Conservation (phyloP, 2,888 invertebrate species). For the Caenorhabditis virilis region DNA sequence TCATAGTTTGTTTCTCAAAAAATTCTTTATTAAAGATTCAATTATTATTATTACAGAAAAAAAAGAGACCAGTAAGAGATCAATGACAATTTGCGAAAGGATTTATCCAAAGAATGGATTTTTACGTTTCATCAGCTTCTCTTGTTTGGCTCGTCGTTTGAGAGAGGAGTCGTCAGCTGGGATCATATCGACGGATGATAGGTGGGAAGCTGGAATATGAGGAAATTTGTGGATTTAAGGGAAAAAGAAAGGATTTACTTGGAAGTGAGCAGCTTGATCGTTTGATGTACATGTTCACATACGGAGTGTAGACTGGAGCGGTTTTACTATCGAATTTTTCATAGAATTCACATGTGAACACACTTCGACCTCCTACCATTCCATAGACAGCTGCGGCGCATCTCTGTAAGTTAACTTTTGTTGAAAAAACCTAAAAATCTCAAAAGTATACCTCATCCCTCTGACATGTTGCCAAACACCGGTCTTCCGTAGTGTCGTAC, state of each 20-base stretch:
- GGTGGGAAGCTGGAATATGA: slow-evolving; percentile 46
- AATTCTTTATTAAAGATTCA: not conserved
- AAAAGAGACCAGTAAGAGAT: slow-evolving; percentile 28
- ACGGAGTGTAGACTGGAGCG: slow-evolving; percentile 60
- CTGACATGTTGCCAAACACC: slow-evolving; percentile 64
- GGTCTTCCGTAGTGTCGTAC: slow-evolving; percentile 63
- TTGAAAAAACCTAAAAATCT: not conserved
- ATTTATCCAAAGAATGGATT: slow-evolving; percentile 53
- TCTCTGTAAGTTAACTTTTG: slow-evolving; percentile 41
- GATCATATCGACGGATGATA: slow-evolving; percentile 51
- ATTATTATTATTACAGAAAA: not conserved
- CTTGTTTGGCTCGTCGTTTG: slow-evolving; percentile 45
- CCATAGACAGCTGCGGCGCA: slow-evolving; percentile 66
- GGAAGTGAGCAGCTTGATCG: slow-evolving; percentile 47
- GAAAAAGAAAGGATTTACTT: too few relatives aligned
- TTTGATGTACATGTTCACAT: slow-evolving; percentile 65
- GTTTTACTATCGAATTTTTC: slow-evolving; percentile 45
- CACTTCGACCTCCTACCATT: slow-evolving; percentile 63
- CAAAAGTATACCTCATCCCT: slow-evolving; percentile 46
- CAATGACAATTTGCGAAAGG: slow-evolving; percentile 1
- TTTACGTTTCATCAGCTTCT: slow-evolving; percentile 37
- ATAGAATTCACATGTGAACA: slow-evolving; percentile 68
- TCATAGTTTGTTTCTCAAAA: not conserved
- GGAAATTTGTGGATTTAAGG: too few relatives aligned
- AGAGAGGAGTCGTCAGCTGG: slow-evolving; percentile 55